Conservation (phyloP, 2,113 vertebrate genomes). For the Notothenia rossii region DNA sequence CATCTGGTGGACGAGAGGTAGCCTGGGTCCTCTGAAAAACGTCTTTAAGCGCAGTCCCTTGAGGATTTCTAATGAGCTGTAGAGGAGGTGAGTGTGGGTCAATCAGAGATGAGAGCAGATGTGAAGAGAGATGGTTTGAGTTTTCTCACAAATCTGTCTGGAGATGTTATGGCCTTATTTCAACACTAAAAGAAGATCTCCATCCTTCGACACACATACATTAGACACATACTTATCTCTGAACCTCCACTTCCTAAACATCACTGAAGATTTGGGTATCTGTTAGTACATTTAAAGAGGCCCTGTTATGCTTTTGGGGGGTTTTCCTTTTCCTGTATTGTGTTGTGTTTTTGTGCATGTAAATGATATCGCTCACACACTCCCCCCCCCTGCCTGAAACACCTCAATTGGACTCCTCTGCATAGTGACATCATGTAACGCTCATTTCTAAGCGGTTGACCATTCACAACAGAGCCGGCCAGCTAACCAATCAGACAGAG, state of each 20-base stretch:
- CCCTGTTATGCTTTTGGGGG: too few species aligned
- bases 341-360: too few species aligned
- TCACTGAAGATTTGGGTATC: background rate
- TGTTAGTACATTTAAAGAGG: constrained; percentile 4
- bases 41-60: constrained; percentile 38
- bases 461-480: too few species aligned
- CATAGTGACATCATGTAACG: too few species aligned
- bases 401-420: too few species aligned
- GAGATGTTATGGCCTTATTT: constrained; percentile 43
- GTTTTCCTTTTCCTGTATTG: too few species aligned
- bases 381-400: too few species aligned
- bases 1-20: constrained; percentile 61
- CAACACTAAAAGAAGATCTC: constrained; percentile 38
- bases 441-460: too few species aligned
- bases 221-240: background rate
- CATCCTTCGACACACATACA: constrained; percentile 6
- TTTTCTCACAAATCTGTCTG: constrained; percentile 33
- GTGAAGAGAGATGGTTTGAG: constrained; percentile 40
- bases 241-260: background rate
- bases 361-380: too few species aligned
- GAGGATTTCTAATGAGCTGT: constrained; percentile 67
- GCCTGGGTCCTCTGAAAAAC: constrained; percentile 23
- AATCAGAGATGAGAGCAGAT: constrained; percentile 63
- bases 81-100: constrained; percentile 44
- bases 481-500: too few species aligned